A percentile compares a stretch with the other conserved stretches of the same genome.
Conservation (phyloP, 2,888 invertebrate species). For the Gastrophysa polygoni region DNA sequence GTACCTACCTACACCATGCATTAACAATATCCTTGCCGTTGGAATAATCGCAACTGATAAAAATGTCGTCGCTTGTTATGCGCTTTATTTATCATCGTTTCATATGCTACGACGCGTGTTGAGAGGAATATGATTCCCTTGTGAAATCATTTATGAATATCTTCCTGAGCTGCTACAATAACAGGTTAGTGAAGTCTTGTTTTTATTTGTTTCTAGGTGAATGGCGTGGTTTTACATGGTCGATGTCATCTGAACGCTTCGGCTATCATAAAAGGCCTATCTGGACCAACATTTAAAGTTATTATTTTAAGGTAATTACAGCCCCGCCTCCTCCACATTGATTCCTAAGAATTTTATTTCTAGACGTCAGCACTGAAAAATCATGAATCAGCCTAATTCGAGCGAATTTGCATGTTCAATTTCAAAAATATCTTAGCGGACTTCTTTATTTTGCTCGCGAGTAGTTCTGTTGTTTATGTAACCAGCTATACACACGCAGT, state of each 20-base stretch:
- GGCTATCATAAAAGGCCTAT: constrained; percentile 90
- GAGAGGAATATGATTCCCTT: constrained; percentile 37
- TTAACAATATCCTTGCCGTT: constrained; percentile 34
- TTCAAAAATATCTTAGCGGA: background rate
- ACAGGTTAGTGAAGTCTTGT: constrained; percentile 48
- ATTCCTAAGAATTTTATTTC: too few relatives aligned
- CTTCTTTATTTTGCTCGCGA: background rate
- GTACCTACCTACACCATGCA: constrained; percentile 17
- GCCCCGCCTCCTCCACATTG: too few relatives aligned
- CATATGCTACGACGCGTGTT: constrained; percentile 26
- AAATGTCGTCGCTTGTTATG: constrained; percentile 36
- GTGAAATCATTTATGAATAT: constrained; percentile 47
- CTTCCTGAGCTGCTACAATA: constrained; percentile 45
- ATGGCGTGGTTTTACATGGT: constrained; percentile 91
- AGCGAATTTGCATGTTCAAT: constrained; percentile 18
- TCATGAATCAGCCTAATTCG: too few relatives aligned
- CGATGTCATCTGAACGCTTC: constrained; percentile 97
- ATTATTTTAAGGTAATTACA: constrained; percentile 77
- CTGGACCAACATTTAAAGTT: constrained; percentile 82
- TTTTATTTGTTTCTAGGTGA: constrained; percentile 72
- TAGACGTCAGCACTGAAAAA: too few relatives aligned
- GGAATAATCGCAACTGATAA: constrained; percentile 33
- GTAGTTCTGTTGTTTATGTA: constrained; percentile 20
- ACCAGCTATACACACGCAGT: constrained; percentile 25
- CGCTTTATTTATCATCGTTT: constrained; percentile 36